A percentile compares a stretch with the other conserved stretches of the same genome.
Evolutionary conservation across 64 coral and sea anemone species (phyloP).

Genomic region (Montipora capricornis): DNA sequence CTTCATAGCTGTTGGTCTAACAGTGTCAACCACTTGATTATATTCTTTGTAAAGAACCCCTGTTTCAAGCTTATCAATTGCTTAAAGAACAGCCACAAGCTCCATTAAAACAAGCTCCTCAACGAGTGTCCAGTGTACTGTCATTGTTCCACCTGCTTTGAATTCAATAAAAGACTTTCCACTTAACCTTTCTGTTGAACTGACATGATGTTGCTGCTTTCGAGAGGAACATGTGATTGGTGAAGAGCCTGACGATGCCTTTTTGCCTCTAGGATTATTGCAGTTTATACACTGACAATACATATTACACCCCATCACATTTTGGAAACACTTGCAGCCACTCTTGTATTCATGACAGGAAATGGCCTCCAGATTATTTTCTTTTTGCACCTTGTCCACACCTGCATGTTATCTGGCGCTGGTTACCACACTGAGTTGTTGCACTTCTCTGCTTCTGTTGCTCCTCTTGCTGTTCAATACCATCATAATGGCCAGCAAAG

Average conservation of each 20-base stretch:
- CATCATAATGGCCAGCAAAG: constrained; percentile 40
- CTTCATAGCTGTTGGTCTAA: constrained; percentile 41
- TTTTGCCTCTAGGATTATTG: constrained; percentile 43
- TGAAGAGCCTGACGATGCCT: background rate
- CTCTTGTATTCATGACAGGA: constrained; percentile 50
- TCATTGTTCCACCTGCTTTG: constrained; percentile 37
- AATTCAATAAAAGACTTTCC: constrained; percentile 48
- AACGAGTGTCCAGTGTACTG: constrained; percentile 58
- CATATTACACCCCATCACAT: constrained; percentile 45
- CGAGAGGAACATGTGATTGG: constrained; percentile 25
- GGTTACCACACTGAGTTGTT: constrained; percentile 5
- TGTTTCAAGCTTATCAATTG: constrained; percentile 54
- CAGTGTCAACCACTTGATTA: constrained; percentile 44
- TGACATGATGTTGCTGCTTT: constrained; percentile 48
- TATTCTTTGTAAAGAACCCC: constrained; percentile 43
- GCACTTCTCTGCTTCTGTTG: background rate
- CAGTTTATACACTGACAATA: constrained; percentile 60
- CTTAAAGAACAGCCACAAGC: constrained; percentile 27
- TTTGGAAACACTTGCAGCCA: constrained; percentile 61
- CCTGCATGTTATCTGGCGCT: constrained; percentile 26
- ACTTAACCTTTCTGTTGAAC: constrained; percentile 39
- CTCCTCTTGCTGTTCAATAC: constrained; percentile 6
- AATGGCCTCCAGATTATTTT: constrained; percentile 22
- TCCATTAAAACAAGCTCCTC: constrained; percentile 72
- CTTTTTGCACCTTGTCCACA: constrained; percentile 70